Percentiles rank a stretch among this genome's conserved stretches.
Evolutionary conservation across 2,888 invertebrate genomes (phyloP).

Genomic region (Mesorhabditis belari): DNA sequence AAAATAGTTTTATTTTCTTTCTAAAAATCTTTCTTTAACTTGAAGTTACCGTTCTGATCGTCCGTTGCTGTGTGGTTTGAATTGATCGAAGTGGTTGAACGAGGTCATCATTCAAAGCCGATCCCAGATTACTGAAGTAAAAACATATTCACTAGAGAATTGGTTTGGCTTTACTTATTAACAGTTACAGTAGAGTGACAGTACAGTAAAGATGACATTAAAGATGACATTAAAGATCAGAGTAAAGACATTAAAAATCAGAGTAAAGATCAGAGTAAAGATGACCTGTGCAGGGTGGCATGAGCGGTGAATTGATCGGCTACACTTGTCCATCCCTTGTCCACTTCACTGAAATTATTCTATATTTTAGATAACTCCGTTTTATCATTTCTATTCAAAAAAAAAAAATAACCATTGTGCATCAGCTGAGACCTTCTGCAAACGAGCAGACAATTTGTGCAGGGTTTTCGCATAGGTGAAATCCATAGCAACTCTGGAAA

Average conservation of each 20-base stretch:
- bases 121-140: slow-evolving; percentile 31
- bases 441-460: slow-evolving; percentile 24
- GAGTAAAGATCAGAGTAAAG: too few relatives aligned
- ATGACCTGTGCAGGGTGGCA: slow-evolving; percentile 36
- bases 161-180: too few relatives aligned
- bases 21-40: background rate
- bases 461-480: slow-evolving; percentile 33
- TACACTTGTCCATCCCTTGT: slow-evolving; percentile 36
- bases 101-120: slow-evolving; percentile 36
- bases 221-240: too few relatives aligned
- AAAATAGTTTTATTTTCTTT: background rate
- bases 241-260: too few relatives aligned
- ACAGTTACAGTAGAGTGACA: too few relatives aligned
- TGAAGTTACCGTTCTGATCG: slow-evolving; percentile 20
- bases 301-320: slow-evolving; percentile 42
- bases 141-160: too few relatives aligned
- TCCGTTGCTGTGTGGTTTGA: slow-evolving; percentile 27
- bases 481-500: slow-evolving; percentile 21
- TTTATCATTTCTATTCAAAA: background rate
- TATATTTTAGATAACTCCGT: background rate
- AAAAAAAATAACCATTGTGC: slow-evolving; percentile 28
- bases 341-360: slow-evolving; percentile 26
- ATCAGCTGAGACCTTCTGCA: slow-evolving; percentile 27
- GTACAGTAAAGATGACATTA: too few relatives aligned
- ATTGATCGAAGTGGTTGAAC: slow-evolving; percentile 37